These are phyloP conservation scores for Philereme vetulata DNA, from an alignment of 2,888 invertebrate genomes.

Conservation along the genomic window DNA sequence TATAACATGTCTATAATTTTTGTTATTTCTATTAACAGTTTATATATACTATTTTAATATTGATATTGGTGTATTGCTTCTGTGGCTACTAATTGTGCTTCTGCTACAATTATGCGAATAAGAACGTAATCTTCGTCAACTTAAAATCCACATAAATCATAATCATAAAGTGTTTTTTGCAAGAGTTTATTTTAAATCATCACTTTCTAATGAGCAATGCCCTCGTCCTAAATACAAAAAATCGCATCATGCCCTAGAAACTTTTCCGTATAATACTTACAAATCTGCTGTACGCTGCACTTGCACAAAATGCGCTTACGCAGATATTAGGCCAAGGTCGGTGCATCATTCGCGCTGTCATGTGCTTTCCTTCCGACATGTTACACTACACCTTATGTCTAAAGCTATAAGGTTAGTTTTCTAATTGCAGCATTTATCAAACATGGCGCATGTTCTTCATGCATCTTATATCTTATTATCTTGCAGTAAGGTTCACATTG, in stretches of 20 bases:
- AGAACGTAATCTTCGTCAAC: no score
- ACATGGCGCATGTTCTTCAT: not conserved
- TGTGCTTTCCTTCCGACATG: conserved; percentile 14
- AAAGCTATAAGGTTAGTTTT: conserved; percentile 9
- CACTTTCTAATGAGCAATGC: conserved; percentile 14
- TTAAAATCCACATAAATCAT: no score
- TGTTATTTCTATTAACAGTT: no score
- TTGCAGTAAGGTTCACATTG: conserved; percentile 15
- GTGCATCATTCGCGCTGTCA: conserved; percentile 21
- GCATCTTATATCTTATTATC: not conserved
- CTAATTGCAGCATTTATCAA: not conserved
- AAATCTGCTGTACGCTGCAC: conserved; percentile 55
- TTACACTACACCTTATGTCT: conserved; percentile 8
- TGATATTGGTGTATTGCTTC: no score
- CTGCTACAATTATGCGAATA: no score
- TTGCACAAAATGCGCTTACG: conserved; percentile 55
- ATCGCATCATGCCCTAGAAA: conserved; percentile 54
- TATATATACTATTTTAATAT: no score
- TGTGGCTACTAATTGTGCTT: no score
- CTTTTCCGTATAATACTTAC: conserved; percentile 60
- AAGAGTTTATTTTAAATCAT: not conserved
- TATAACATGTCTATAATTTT: no score
- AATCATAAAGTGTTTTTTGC: no score
- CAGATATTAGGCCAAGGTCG: conserved; percentile 71
- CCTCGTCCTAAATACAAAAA: conserved; percentile 10